Conservation (phyloP, 2,113 vertebrate genomes). For the Burhinus oedicnemus region DNA sequence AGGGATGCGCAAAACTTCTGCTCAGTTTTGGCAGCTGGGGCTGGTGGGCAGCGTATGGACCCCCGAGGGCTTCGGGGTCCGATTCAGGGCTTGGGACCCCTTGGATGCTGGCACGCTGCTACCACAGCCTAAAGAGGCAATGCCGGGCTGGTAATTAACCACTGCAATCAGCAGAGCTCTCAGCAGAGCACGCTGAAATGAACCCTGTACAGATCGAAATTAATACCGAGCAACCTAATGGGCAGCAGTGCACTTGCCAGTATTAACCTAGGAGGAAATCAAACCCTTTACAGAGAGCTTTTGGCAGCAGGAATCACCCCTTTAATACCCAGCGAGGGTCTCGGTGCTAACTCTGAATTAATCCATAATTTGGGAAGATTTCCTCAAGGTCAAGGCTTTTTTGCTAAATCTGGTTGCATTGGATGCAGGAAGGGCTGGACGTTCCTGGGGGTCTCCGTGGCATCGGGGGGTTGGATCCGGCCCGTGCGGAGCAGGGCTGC, state of each 20-base stretch:
- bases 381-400: neutral
- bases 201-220: slow-evolving; percentile 39
- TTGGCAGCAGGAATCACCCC: neutral
- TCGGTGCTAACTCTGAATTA: neutral
- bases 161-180: slow-evolving; percentile 35
- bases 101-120: neutral
- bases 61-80: neutral
- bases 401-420: neutral
- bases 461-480: neutral
- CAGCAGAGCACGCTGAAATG: neutral
- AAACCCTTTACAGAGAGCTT: neutral
- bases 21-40: neutral
- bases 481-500: fast-evolving
- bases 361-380: neutral
- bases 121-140: neutral
- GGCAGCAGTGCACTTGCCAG: neutral
- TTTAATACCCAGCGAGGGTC: neutral
- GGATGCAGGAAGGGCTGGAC: neutral
- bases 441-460: fast-evolving
- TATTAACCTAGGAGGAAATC: slow-evolving; percentile 20
- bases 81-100: neutral
- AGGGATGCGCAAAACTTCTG: neutral
- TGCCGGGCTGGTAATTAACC: slow-evolving; percentile 30
- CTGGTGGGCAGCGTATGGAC: fast-evolving
- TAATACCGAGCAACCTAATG: neutral